phyloP scores from a whole-genome alignment of 2,113 vertebrate species.

The Cyrtonyx montezumae region DNA sequence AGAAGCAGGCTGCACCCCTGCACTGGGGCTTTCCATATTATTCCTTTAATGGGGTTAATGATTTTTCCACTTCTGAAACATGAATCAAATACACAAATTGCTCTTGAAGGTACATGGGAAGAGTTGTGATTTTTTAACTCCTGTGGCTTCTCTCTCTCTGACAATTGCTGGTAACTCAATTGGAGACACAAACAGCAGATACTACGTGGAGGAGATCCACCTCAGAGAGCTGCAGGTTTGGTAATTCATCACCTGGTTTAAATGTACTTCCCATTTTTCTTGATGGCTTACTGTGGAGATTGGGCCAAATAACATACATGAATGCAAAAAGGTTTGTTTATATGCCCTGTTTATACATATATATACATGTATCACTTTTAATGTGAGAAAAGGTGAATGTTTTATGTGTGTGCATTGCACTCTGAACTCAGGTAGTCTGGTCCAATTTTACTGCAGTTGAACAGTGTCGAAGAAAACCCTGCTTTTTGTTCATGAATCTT shows the following conservation, averaged over 20 bases:
- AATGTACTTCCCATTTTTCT: not conserved
- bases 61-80: constrained; percentile 33
- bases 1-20: not conserved
- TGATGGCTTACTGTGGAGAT: not conserved
- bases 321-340: not conserved
- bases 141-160: not conserved
- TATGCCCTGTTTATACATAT: not conserved
- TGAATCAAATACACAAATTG: constrained; percentile 29
- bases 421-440: not conserved
- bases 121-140: not conserved
- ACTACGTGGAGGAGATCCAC: not conserved
- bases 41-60: constrained; percentile 34
- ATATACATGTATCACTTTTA: not conserved
- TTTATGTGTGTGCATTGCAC: not conserved
- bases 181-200: constrained; percentile 3
- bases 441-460: not conserved
- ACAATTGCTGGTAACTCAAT: not conserved
- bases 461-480: not conserved
- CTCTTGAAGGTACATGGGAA: not conserved
- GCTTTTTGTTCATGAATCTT: not conserved
- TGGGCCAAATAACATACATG: not conserved
- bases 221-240: not conserved
- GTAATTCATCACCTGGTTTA: not conserved
- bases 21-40: not conserved
- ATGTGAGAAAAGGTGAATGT: not conserved